These are phyloP conservation scores for Ctenopoma kingsleyae DNA, from an alignment of 2,797 vertebrate species.

Conservation along the genomic window DNA sequence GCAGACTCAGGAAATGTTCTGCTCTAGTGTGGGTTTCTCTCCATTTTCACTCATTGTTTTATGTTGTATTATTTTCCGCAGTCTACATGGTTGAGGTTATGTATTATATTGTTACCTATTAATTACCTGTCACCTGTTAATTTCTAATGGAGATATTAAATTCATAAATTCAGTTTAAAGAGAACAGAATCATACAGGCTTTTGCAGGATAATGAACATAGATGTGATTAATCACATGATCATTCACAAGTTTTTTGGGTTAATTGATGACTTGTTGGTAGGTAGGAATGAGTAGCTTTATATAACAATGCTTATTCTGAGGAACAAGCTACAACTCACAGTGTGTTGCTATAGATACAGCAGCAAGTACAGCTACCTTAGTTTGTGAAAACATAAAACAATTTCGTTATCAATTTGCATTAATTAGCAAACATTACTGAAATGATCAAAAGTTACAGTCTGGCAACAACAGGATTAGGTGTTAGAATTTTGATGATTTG, in stretches of 20 bases:
- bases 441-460: not conserved
- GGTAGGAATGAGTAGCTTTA: no score
- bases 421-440: not conserved
- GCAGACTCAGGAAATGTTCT: not conserved
- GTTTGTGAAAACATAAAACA: no score
- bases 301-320: no score
- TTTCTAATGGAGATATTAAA: not conserved
- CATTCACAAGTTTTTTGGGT: no score
- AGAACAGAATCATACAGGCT: not conserved
- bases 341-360: no score
- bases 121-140: not conserved
- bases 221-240: no score
- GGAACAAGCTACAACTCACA: no score
- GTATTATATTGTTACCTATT: not conserved
- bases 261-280: no score
- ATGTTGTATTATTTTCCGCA: not conserved
- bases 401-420: no score
- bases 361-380: no score
- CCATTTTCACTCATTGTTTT: not conserved
- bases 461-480: not conserved
- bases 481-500: not conserved
- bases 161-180: no score
- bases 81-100: not conserved
- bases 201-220: not conserved
- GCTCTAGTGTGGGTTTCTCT: not conserved